phyloP scores from a whole-genome alignment of 2,113 vertebrate genomes.

The Phocoena phocoena region DNA sequence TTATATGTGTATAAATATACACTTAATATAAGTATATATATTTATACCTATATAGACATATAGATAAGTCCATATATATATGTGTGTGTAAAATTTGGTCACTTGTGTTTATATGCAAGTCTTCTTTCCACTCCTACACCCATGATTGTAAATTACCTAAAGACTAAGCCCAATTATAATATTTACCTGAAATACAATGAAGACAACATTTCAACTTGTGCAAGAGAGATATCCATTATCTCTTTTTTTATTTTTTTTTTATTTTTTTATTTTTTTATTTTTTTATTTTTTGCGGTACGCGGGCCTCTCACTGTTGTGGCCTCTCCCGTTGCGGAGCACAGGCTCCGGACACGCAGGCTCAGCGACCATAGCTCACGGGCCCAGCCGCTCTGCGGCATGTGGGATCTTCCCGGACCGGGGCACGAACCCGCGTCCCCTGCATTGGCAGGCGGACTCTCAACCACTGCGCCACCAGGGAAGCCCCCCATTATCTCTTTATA shows the following conservation, averaged over 20 bases:
- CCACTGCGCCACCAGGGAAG: too few relatives aligned
- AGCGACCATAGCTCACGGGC: too few relatives aligned
- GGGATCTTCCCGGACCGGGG: too few relatives aligned
- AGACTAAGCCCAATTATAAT: neutral
- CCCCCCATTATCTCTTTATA: neutral
- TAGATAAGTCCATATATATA: neutral
- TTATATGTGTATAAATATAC: neutral
- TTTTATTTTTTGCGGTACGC: too few relatives aligned
- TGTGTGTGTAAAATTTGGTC: neutral
- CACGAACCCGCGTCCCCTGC: too few relatives aligned
- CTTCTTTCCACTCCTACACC: neutral
- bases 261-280: too few relatives aligned
- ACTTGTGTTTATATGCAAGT: neutral
- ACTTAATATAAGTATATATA: neutral
- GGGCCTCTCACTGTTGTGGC: too few relatives aligned
- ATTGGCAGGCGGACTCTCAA: too few relatives aligned
- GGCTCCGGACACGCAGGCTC: too few relatives aligned
- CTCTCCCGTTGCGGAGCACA: too few relatives aligned
- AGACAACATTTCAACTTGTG: neutral
- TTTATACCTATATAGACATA: neutral
- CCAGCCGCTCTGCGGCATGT: too few relatives aligned
- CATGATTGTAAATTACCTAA: conserved; percentile 22
- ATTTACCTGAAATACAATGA: neutral
- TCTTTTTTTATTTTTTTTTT: too few relatives aligned
- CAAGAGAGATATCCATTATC: neutral